Conservation (phyloP, 2,113 vertebrate genomes). For the Cromileptes altivelis region DNA sequence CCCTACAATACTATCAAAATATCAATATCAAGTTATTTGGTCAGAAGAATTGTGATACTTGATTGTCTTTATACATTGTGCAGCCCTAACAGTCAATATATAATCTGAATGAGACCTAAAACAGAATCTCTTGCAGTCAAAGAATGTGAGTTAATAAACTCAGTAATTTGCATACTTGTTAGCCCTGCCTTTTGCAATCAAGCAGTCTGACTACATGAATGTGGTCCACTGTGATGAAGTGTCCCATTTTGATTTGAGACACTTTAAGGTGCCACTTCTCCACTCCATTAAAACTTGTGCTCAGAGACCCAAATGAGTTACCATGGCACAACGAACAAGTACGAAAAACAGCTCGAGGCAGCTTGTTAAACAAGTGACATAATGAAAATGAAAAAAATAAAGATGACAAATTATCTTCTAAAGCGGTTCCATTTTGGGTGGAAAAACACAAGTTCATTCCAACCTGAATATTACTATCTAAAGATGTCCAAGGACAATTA, state of each 20-base stretch:
- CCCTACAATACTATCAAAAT: no score
- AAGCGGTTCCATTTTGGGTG: not conserved
- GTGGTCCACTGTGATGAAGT: constrained; percentile 2
- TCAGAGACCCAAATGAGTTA: not conserved
- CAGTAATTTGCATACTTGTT: not conserved
- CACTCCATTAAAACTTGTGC: not conserved
- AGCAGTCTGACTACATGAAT: not conserved
- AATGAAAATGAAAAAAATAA: not conserved
- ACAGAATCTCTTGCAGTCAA: not conserved
- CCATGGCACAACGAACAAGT: not conserved
- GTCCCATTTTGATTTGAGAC: constrained; percentile 2
- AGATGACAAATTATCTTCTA: no score
- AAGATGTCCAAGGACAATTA: not conserved
- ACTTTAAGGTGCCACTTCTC: not conserved
- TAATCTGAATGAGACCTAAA: not conserved
- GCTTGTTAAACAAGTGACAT: not conserved
- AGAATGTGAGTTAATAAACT: not conserved
- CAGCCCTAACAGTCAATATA: not conserved
- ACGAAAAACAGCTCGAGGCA: not conserved
- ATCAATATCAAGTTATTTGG: no score
- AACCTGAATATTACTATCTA: not conserved
- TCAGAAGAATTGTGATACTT: no score
- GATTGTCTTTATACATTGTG: no score
- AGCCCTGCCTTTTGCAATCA: not conserved
- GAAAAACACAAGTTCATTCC: not conserved